These are phyloP conservation scores for Drosophila nebulosa DNA, from an alignment of 1,140 invertebrate species.

Conservation along the genomic window DNA sequence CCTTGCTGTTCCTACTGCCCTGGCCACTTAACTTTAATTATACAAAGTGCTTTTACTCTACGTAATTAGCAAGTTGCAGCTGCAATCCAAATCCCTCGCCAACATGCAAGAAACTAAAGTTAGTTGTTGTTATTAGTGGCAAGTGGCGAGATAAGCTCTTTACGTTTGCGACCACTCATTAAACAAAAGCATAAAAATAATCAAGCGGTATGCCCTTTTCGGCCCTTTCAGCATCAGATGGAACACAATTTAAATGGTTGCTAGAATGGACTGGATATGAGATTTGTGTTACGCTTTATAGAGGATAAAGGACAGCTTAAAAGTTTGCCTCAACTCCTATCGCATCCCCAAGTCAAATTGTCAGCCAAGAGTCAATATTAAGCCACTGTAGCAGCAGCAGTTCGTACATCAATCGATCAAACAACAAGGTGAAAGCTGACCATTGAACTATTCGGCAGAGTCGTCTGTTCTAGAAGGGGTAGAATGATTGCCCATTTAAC, in stretches of 20 bases:
- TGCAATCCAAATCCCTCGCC: conserved; percentile 38
- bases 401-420: conserved; percentile 52
- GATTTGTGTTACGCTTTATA: background rate
- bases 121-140: background rate
- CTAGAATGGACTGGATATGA: background rate
- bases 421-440: conserved; percentile 38
- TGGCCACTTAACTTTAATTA: conserved; percentile 57
- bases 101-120: conserved; percentile 14
- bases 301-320: background rate
- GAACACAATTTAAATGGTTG: conserved; percentile 30
- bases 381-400: background rate
- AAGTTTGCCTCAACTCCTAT: background rate
- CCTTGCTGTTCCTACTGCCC: background rate
- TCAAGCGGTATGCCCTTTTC: conserved; percentile 33
- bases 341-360: background rate
- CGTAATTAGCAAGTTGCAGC: conserved; percentile 56
- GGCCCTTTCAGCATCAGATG: conserved; percentile 3
- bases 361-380: background rate
- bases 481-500: too few species aligned
- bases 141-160: conserved; percentile 21
- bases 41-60: conserved; percentile 54
- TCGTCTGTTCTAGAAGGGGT: background rate
- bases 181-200: conserved; percentile 51
- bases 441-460: conserved; percentile 3
- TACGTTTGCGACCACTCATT: conserved; percentile 33